phyloP scores from a whole-genome alignment of 2,888 invertebrate species.

The Ochlodes sylvanus region DNA sequence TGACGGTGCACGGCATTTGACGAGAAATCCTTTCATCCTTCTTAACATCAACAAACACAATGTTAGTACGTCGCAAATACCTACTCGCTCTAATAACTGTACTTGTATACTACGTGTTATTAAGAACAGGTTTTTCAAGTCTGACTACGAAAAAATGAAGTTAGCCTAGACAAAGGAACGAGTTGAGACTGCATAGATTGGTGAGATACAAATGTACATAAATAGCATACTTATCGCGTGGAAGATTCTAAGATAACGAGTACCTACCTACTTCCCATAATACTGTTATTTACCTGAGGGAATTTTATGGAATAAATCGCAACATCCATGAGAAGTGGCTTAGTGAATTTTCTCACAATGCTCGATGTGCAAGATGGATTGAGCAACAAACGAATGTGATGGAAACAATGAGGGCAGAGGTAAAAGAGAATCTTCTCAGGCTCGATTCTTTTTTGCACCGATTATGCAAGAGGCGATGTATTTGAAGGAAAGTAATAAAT shows the following conservation, averaged over 20 bases:
- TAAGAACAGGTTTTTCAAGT: constrained; percentile 10
- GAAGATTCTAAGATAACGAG: no score
- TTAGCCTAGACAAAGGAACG: constrained; percentile 30
- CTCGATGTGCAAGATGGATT: constrained; percentile 49
- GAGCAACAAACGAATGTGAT: constrained; percentile 48
- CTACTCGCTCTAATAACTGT: not conserved
- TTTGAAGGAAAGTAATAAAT: constrained; percentile 42
- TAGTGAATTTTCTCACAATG: constrained; percentile 58
- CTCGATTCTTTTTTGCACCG: constrained; percentile 27
- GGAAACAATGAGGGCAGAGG: constrained; percentile 42
- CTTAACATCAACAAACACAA: constrained; percentile 11
- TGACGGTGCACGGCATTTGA: constrained; percentile 44
- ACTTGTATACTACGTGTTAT: not conserved
- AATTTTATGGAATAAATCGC: constrained; percentile 30
- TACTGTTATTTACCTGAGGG: no score
- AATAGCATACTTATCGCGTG: no score
- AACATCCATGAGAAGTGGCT: constrained; percentile 51
- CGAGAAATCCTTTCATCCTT: constrained; percentile 44
- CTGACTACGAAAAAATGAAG: constrained; percentile 5
- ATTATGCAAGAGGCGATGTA: constrained; percentile 37
- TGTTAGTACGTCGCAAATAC: not conserved
- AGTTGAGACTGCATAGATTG: constrained; percentile 5
- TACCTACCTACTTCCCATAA: not conserved
- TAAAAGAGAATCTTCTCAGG: constrained; percentile 31
- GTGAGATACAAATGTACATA: not conserved